Percentiles rank a stretch among this genome's conserved stretches.
phyloP scores from a whole-genome alignment of 2,113 vertebrate genomes.

The Gadus chalcogrammus region DNA sequence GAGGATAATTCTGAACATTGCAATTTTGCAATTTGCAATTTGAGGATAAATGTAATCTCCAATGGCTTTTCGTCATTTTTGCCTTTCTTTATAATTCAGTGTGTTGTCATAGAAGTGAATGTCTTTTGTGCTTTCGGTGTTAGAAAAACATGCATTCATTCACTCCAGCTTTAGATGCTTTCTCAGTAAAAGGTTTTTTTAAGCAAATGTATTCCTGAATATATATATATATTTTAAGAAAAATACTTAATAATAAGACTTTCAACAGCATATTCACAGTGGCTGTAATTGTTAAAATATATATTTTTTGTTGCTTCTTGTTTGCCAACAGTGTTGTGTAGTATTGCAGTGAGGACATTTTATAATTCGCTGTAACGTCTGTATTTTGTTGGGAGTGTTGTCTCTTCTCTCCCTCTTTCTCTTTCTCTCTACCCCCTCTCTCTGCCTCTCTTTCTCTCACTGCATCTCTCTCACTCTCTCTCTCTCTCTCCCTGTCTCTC shows the following conservation, averaged over 20 bases:
- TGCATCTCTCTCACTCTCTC: background rate
- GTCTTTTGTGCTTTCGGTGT: background rate
- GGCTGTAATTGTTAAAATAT: too few species aligned
- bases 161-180: background rate
- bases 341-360: too few species aligned
- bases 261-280: too few species aligned
- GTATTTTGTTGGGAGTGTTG: too few species aligned
- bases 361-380: too few species aligned
- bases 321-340: too few species aligned
- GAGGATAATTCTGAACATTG: slow-evolving; percentile 8
- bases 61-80: background rate
- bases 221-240: background rate
- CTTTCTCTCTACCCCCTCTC: background rate
- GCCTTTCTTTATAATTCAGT: slow-evolving; percentile 14
- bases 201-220: background rate
- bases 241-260: background rate
- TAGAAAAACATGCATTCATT: background rate
- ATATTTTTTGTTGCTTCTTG: too few species aligned
- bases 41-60: slow-evolving; percentile 11
- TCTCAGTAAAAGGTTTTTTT: background rate
- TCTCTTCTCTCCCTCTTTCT: background rate
- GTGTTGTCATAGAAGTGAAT: slow-evolving; percentile 4
- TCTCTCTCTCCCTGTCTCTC: background rate
- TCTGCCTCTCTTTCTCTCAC: background rate
- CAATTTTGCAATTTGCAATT: slow-evolving; percentile 6